Percentiles rank a stretch among this genome's conserved stretches.
These are phyloP conservation scores for Neodiprion virginianus DNA, from an alignment of 1,140 invertebrate genomes.

Conservation along the genomic window DNA sequence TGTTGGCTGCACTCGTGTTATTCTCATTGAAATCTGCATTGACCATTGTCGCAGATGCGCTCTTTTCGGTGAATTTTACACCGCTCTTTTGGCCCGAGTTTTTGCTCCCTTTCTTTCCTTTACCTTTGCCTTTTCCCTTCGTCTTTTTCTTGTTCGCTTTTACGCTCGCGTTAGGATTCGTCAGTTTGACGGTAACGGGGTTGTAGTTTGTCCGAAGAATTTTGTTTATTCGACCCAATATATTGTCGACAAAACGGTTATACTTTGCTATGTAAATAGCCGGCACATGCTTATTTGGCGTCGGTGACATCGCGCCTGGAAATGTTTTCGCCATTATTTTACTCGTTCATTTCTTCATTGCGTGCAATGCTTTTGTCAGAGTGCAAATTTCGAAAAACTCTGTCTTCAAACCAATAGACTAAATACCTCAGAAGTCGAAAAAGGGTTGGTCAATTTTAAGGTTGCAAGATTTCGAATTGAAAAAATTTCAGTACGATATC, in stretches of 20 bases:
- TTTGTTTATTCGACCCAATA: slow-evolving; percentile 79
- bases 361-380: background rate
- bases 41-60: slow-evolving; percentile 40
- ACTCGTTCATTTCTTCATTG: background rate
- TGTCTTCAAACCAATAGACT: too few relatives aligned
- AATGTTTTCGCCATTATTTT: slow-evolving; percentile 9
- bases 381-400: background rate
- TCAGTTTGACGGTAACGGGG: slow-evolving; percentile 81
- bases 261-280: slow-evolving; percentile 78
- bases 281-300: slow-evolving; percentile 62
- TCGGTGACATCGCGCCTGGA: slow-evolving; percentile 53
- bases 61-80: slow-evolving; percentile 34
- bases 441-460: too few relatives aligned
- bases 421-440: too few relatives aligned
- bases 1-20: slow-evolving; percentile 22
- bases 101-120: slow-evolving; percentile 23
- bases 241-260: slow-evolving; percentile 83
- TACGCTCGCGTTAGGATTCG: slow-evolving; percentile 60
- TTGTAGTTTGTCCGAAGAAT: slow-evolving; percentile 79
- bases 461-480: too few relatives aligned
- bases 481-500: too few relatives aligned
- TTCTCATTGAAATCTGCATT: slow-evolving; percentile 47
- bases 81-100: slow-evolving; percentile 20
- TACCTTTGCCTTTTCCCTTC: slow-evolving; percentile 33
- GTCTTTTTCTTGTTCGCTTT: slow-evolving; percentile 55